phyloP scores from a whole-genome alignment of 1,140 invertebrate species.

The Macrosteles quadrilineatus region DNA sequence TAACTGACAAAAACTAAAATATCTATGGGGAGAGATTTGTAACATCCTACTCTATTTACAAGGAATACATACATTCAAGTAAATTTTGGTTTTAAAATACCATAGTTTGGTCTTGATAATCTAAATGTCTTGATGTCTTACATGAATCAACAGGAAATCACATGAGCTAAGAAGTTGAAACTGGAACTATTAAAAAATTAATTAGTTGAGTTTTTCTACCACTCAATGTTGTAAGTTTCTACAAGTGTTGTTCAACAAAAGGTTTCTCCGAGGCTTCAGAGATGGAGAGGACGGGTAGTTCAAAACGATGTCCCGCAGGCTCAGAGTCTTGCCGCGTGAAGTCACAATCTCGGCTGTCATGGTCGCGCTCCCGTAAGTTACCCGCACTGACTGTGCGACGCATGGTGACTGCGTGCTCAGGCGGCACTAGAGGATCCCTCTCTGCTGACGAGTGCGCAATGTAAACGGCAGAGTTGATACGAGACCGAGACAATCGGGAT shows the following conservation, averaged over 20 bases:
- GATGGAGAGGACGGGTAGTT: conserved; percentile 39
- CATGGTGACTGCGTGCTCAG: conserved; percentile 16
- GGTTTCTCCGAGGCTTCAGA: conserved; percentile 37
- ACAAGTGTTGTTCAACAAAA: conserved; percentile 29
- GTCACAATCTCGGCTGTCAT: not conserved
- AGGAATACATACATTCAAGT: too few species aligned
- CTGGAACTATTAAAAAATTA: too few species aligned
- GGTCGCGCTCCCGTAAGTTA: conserved; percentile 16
- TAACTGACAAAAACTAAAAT: too few species aligned
- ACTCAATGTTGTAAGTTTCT: not conserved
- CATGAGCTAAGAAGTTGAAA: too few species aligned
- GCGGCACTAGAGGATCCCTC: conserved; percentile 17
- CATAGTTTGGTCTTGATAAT: too few species aligned
- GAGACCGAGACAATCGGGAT: conserved; percentile 33
- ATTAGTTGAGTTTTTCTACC: too few species aligned
- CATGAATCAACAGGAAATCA: too few species aligned
- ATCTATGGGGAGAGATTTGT: too few species aligned
- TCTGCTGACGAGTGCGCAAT: conserved; percentile 37
- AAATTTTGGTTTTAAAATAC: too few species aligned
- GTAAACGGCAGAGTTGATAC: conserved; percentile 45
- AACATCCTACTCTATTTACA: too few species aligned
- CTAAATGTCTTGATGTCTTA: too few species aligned
- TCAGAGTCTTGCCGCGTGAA: conserved; percentile 19
- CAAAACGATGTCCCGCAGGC: conserved; percentile 22
- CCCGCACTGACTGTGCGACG: conserved; percentile 38